Evolutionary conservation across 2,113 vertebrate genomes (phyloP), one percentile per base, ranked within the genome.

Genomic region (Tetrax tetrax): DNA sequence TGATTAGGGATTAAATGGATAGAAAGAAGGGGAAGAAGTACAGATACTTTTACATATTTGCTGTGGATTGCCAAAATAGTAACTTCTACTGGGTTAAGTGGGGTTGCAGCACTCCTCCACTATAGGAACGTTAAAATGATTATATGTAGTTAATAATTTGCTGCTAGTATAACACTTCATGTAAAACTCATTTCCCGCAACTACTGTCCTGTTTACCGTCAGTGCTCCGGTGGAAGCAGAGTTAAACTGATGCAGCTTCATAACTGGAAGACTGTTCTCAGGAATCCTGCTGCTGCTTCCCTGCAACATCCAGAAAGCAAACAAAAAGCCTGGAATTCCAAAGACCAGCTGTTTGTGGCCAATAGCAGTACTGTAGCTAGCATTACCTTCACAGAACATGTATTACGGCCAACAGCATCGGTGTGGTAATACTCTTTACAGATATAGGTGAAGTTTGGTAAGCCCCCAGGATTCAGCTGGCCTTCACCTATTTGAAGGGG

Each of bases 101-200:
- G 24, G 17, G 31, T n/a, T 33, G 8, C 33, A 53, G 35, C 48
- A 27, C 14, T 43, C 43, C 35, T 87, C 14, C 20, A 33, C 1
- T 37, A 33, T 0, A 0, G 43, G 50, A 38, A 50, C 33, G 41
- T n/a, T 60, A 43, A 79, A 69, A 53, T n/a, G 12, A 20, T 53
- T 61, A 7, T 10, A 19, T 23, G 10, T 47, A 37, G 27, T 50
- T 82, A 79, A 45, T 61, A 79, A 38, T 41, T 75, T 75, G 37
- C 41, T 71, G 70, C 63, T 86, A 61, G 5, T 66, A 13, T 76
- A 88, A 60, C 11, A 33, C 31, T 61, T 79, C 2, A 24, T 43
- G 13, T 83, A 76, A 82, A 82, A 56, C 14, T 56, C 16, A 29
- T 47, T 70, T 84, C 23, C 18, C 25, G 22, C 14, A 50, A 0